Base-by-base conservation (phyloP, 2,113 vertebrate species). In the Kryptolebias marmoratus region DNA sequence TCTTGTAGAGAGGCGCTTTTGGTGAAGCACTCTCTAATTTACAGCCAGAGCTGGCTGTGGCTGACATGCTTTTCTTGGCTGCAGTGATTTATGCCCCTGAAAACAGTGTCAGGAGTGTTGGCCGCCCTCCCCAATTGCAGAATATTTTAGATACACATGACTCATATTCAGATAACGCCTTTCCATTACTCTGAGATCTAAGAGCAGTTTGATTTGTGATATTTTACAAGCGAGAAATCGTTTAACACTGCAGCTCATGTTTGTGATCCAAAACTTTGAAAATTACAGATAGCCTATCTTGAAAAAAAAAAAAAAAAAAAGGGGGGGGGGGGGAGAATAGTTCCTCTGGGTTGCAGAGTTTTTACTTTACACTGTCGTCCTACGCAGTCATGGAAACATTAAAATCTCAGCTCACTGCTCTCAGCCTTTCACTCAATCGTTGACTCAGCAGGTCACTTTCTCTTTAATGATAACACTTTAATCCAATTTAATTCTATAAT, bases 401-500 rank as follows among this genome's bases (percentile, higher is more conserved):
- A 2, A 72, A 63, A 75, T 70, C 1, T 72, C 32, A 69, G 53
- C 48, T 32, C 64, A 58, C 9, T 4, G 11, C 60, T 72, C 39
- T 70, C 53, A 70, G 68, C 56, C 63, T 78, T 77, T 75, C 58
- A 59, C 75, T 79, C 77, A 69, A 62, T 55, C 4, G 30, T 30
- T 4, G 71, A 84, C 65, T 85, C 80, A 59, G 77, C 64, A 67
- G 85, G 84, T 89, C 77, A 84, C 73, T 61, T 80, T 77, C 59
- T 63, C 58, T 81, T 83, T 79, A 73, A 87, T 77, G 82, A 87
- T 88, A 89, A 89, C 80, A 55, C 86, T 73, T 70, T 89, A 91
- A 93, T 92, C 85, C 86, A n/a, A 80, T 88, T 91, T 88, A 90
- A 91, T 91, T 90, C 80, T 83, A 65, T 90, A 88, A 89, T 87